Evolutionary conservation across 2,888 invertebrate species (phyloP).

Genomic region (Electrophaes corylata): DNA sequence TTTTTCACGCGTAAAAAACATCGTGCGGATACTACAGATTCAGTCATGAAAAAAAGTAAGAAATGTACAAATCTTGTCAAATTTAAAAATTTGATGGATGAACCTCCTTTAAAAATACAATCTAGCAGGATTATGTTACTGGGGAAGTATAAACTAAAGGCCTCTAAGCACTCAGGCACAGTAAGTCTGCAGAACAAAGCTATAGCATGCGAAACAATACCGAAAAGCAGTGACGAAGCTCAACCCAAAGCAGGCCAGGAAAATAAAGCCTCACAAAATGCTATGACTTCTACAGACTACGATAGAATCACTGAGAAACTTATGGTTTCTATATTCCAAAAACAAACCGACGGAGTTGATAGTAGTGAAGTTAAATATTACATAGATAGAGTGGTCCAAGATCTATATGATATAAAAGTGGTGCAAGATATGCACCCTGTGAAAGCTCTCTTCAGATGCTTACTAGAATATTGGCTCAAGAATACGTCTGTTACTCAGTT

Average conservation of each 20-base stretch:
- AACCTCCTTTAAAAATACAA: constrained; percentile 61
- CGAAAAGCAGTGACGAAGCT: constrained; percentile 43
- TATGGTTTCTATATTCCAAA: constrained; percentile 56
- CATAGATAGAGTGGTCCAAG: constrained; percentile 60
- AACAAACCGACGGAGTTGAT: constrained; percentile 37
- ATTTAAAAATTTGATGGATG: constrained; percentile 60
- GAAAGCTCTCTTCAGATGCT: constrained; percentile 61
- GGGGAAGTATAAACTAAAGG: constrained; percentile 48
- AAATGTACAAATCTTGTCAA: constrained; percentile 73
- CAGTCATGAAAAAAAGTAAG: constrained; percentile 59
- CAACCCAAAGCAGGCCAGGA: constrained; percentile 47
- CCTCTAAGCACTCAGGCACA: constrained; percentile 31
- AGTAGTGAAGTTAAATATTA: constrained; percentile 46
- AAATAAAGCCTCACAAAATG: constrained; percentile 51
- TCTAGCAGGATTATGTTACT: constrained; percentile 61
- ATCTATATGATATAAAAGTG: constrained; percentile 58
- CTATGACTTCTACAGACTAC: constrained; percentile 50
- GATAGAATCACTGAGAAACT: constrained; percentile 64
- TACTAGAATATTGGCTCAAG: constrained; percentile 70
- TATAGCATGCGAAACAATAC: constrained; percentile 37
- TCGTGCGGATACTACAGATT: constrained; percentile 16
- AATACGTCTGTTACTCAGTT: constrained; percentile 51
- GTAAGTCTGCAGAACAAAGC: constrained; percentile 21
- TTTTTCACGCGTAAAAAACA: constrained; percentile 53
- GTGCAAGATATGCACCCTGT: constrained; percentile 55